A percentile compares a stretch with the other conserved stretches of the same genome.
These are phyloP conservation scores for Muraenolepis orangiensis DNA, from an alignment of 2,797 vertebrate species.

Conservation along the genomic window DNA sequence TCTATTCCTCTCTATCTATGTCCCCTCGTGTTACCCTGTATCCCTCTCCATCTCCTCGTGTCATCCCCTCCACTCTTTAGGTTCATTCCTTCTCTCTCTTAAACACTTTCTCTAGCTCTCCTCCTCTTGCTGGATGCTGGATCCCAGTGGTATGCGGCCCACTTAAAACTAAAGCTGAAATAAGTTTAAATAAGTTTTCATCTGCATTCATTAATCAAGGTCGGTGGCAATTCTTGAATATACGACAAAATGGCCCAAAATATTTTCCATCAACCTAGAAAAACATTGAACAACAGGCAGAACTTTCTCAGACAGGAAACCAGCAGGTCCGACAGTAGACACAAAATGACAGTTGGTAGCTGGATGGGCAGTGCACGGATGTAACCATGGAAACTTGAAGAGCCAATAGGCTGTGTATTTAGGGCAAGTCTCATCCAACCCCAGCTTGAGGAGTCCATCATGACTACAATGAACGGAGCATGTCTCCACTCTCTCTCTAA, in stretches of 20 bases:
- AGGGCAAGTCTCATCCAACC: neutral
- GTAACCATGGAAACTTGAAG: neutral
- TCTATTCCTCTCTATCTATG: slow-evolving; percentile 10
- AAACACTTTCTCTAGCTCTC: neutral
- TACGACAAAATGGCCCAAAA: neutral
- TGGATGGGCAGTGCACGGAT: neutral
- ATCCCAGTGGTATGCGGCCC: neutral
- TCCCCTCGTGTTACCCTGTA: too few relatives aligned
- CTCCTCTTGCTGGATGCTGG: neutral
- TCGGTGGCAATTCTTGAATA: too few relatives aligned
- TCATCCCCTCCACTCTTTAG: too few relatives aligned
- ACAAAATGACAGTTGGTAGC: neutral
- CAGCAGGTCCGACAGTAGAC: neutral
- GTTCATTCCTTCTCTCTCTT: neutral
- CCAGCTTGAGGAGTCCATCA: neutral
- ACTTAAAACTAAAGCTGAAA: neutral
- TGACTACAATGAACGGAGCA: too few relatives aligned
- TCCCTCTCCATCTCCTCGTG: too few relatives aligned
- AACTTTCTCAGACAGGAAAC: neutral
- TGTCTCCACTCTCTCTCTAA: too few relatives aligned
- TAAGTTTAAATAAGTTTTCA: neutral
- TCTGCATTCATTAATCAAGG: too few relatives aligned
- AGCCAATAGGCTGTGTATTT: neutral
- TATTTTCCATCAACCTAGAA: neutral
- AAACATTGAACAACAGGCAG: neutral